Conservation (phyloP, 1,140 invertebrate genomes). For the Hypsibius dujardini region DNA sequence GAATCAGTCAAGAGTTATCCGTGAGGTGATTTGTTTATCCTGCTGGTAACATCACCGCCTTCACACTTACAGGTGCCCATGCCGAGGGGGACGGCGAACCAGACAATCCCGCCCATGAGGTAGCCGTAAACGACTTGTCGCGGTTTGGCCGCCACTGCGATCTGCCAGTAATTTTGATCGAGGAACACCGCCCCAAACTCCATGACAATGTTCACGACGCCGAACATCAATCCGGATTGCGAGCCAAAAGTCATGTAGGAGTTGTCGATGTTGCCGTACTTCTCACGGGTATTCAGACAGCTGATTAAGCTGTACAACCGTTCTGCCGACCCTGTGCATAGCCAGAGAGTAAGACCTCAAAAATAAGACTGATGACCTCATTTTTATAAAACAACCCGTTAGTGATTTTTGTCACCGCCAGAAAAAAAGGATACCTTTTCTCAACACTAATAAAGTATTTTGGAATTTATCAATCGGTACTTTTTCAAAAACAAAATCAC, state of each 20-base stretch:
- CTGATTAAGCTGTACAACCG: slow-evolving; percentile 22
- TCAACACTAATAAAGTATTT: too few relatives aligned
- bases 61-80: slow-evolving; percentile 28
- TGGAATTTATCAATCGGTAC: too few relatives aligned
- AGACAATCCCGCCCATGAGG: slow-evolving; percentile 31
- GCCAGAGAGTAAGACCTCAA: background rate
- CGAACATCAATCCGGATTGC: slow-evolving; percentile 31
- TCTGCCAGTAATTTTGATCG: slow-evolving; percentile 36
- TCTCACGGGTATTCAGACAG: slow-evolving; percentile 25
- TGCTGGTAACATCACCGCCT: background rate
- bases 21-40: background rate
- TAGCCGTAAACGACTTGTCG: slow-evolving; percentile 31
- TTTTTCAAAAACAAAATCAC: too few relatives aligned
- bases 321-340: slow-evolving; percentile 20
- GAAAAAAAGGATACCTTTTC: too few relatives aligned
- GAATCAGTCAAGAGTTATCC: too few relatives aligned
- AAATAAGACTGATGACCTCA: background rate
- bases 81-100: slow-evolving; percentile 35
- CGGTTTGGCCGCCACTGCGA: slow-evolving; percentile 32
- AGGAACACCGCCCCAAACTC: slow-evolving; percentile 36
- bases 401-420: slow-evolving; percentile 21
- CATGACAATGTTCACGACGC: slow-evolving; percentile 32
- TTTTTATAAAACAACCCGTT: background rate
- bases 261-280: slow-evolving; percentile 27
- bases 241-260: slow-evolving; percentile 32